Evolutionary conservation across 2,113 vertebrate species (phyloP).

Genomic region (Chionodraco myersi): DNA sequence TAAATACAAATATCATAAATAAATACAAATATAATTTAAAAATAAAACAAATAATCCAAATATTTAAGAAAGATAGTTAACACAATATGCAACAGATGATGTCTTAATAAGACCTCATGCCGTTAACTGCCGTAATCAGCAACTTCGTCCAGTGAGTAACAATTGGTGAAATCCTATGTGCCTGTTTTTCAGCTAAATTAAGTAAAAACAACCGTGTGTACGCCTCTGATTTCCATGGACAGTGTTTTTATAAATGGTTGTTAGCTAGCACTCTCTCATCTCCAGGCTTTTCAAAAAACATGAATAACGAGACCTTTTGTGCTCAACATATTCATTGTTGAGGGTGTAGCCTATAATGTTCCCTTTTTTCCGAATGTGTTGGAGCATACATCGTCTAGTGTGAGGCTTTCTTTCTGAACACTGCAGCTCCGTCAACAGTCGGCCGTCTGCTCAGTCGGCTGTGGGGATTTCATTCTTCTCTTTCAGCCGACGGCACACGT

Average conservation of each 20-base stretch:
- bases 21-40: background rate
- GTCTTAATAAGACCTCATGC: background rate
- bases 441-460: slow-evolving; percentile 23
- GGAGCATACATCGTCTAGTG: background rate
- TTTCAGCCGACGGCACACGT: slow-evolving; percentile 27
- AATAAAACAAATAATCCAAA: background rate
- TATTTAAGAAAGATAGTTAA: background rate
- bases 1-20: background rate
- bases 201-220: background rate
- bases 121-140: background rate
- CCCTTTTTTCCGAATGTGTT: background rate
- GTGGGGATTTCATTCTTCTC: slow-evolving; percentile 23
- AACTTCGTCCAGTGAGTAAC: background rate
- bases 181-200: background rate
- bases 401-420: background rate
- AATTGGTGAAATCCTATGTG: background rate
- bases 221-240: background rate
- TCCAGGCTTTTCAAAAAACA: background rate
- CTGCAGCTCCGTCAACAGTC: slow-evolving; percentile 21
- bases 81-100: background rate
- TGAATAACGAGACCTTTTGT: background rate
- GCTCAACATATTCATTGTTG: background rate
- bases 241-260: background rate
- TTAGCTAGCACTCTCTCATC: background rate
- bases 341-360: background rate